phyloP scores from a whole-genome alignment of 2,888 invertebrate species.

The Drosophila hamatofila region DNA sequence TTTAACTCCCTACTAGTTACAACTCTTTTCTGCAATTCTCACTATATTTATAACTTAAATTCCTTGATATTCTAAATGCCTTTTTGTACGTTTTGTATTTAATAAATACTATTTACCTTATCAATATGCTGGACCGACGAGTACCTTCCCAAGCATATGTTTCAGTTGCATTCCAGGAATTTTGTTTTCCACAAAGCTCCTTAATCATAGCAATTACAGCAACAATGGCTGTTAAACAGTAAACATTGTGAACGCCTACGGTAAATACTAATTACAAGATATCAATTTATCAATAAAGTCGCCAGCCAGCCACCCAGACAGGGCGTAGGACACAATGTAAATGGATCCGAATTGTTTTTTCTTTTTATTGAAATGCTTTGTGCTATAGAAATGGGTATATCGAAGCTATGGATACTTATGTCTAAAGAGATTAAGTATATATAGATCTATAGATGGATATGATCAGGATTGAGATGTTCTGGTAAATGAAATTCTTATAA shows the following conservation, averaged over 20 bases:
- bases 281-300: conserved; percentile 43
- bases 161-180: conserved; percentile 32
- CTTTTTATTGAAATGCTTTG: conserved; percentile 3
- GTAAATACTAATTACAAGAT: conserved; percentile 64
- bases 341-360: conserved; percentile 18
- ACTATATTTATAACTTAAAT: no score
- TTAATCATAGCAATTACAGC: conserved; percentile 11
- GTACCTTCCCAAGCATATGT: background rate
- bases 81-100: no score
- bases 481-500: background rate
- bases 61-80: no score
- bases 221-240: conserved; percentile 32
- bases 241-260: conserved; percentile 57
- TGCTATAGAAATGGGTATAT: background rate
- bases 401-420: background rate
- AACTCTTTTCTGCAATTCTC: background rate
- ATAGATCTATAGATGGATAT: background rate
- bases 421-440: background rate
- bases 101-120: background rate
- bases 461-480: background rate
- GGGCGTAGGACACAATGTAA: conserved; percentile 1
- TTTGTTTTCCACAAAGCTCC: conserved; percentile 5
- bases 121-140: no score
- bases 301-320: background rate
- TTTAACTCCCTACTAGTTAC: background rate